Evolutionary conservation across 37 sponge, comb jelly and placozoan species (phyloP).

Genomic region (Crambe crambe): DNA sequence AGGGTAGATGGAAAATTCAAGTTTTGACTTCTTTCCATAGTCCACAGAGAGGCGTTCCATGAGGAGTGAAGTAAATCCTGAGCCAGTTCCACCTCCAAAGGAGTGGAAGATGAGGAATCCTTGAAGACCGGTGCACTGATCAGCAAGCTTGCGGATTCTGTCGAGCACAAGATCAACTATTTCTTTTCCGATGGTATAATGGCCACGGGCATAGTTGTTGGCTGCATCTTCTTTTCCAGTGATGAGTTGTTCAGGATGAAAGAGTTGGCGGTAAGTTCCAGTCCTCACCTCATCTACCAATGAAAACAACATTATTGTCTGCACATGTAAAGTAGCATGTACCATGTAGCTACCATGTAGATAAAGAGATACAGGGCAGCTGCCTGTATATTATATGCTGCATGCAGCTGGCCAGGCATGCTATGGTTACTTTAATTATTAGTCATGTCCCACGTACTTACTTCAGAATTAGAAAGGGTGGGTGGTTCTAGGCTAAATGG

Average conservation of each 20-base stretch:
- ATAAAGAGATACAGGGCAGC: no score
- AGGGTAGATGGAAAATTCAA: conserved; percentile 95
- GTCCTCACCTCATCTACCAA: conserved; percentile 89
- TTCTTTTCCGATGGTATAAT: conserved; percentile 95
- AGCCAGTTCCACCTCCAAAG: conserved; percentile 97
- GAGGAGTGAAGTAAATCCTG: conserved; percentile 94
- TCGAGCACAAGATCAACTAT: conserved; percentile 87
- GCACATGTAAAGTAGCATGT: not conserved
- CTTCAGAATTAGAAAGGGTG: no score
- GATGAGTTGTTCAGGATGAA: conserved; percentile 95
- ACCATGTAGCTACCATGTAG: not conserved
- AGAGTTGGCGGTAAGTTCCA: conserved; percentile 92
- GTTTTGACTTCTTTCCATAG: conserved; percentile 96
- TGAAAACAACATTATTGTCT: not conserved
- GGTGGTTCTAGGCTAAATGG: no score
- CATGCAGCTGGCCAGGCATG: not conserved
- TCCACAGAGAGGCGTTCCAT: conserved; percentile 97
- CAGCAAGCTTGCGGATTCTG: conserved; percentile 91
- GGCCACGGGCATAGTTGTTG: conserved; percentile 97
- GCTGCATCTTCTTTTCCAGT: conserved; percentile 94
- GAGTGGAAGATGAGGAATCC: conserved; percentile 97
- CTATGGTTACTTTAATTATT: not conserved
- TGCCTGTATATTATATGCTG: not conserved
- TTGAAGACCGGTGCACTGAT: conserved; percentile 96
- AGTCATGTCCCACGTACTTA: no score